Percentiles rank a stretch among this genome's conserved stretches.
phyloP scores from a whole-genome alignment of 2,113 vertebrate genomes.

The Perca flavescens region DNA sequence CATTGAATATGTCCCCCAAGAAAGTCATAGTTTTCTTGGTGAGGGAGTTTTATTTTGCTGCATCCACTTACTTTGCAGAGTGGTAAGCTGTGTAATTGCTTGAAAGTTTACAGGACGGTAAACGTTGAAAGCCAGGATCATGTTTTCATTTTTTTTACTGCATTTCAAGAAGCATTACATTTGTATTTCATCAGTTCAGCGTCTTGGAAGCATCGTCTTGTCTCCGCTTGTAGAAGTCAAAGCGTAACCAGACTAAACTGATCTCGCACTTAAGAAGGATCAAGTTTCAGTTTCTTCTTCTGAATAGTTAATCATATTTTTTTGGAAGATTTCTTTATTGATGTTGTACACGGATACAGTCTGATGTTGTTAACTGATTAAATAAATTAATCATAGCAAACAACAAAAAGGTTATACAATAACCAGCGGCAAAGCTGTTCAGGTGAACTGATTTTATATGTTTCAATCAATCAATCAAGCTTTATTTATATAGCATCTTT shows the following conservation, averaged over 20 bases:
- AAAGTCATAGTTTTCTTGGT: background rate
- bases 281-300: background rate
- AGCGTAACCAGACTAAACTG: conserved; percentile 27
- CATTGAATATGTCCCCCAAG: conserved; percentile 11
- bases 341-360: background rate
- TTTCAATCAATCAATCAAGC: background rate
- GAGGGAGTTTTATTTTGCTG: conserved; percentile 29
- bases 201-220: conserved; percentile 6
- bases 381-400: background rate
- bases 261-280: conserved; percentile 5
- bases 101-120: conserved; percentile 42
- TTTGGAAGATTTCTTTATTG: background rate
- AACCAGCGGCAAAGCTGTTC: background rate
- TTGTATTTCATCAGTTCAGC: conserved; percentile 58
- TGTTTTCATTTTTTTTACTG: conserved; percentile 19
- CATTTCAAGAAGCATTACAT: conserved; percentile 30
- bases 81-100: conserved; percentile 37
- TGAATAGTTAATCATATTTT: conserved; percentile 5
- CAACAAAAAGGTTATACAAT: background rate
- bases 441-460: conserved; percentile 1
- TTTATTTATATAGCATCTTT: too few species aligned
- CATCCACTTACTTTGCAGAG: conserved; percentile 16
- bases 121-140: conserved; percentile 36
- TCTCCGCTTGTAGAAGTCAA: conserved; percentile 14
- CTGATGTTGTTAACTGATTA: background rate